These are phyloP conservation scores for Xenopus borealis DNA, from an alignment of 2,113 vertebrate genomes.

Conservation along the genomic window DNA sequence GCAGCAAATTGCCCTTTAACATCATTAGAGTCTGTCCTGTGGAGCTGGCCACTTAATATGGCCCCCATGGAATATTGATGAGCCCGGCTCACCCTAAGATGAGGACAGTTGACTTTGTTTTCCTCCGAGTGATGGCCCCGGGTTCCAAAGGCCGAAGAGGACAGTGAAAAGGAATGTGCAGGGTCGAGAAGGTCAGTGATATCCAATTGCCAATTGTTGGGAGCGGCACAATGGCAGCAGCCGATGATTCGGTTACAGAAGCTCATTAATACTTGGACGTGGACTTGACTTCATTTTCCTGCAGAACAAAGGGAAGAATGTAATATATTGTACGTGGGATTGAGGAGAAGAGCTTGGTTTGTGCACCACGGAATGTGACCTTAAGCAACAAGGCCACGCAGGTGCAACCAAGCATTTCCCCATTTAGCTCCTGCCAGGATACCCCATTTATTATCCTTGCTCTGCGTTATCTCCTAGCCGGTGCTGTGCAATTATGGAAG, in stretches of 20 bases:
- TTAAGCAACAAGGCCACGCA: not conserved
- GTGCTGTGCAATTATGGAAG: too few relatives aligned
- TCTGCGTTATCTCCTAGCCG: too few relatives aligned
- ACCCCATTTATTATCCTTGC: too few relatives aligned
- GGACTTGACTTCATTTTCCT: not conserved
- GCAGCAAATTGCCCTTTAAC: too few relatives aligned
- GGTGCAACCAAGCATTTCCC: not conserved
- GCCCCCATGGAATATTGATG: too few relatives aligned
- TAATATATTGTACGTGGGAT: not conserved
- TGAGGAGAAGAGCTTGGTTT: not conserved
- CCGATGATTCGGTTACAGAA: not conserved
- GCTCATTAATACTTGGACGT: not conserved
- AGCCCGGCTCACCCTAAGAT: too few relatives aligned
- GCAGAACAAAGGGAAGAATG: not conserved
- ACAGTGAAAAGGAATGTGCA: not conserved
- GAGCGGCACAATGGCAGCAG: not conserved
- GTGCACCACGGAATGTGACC: not conserved
- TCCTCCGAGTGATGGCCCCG: slow-evolving; percentile 45
- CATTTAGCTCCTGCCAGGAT: too few relatives aligned
- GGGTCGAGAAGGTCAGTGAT: not conserved
- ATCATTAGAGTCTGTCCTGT: too few relatives aligned
- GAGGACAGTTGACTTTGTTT: too few relatives aligned
- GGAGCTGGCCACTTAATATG: too few relatives aligned
- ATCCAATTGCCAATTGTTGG: not conserved
- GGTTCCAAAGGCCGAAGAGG: not conserved